These are phyloP conservation scores for Saccostrea glomerata DNA, from an alignment of 1,140 invertebrate species.

Conservation along the genomic window DNA sequence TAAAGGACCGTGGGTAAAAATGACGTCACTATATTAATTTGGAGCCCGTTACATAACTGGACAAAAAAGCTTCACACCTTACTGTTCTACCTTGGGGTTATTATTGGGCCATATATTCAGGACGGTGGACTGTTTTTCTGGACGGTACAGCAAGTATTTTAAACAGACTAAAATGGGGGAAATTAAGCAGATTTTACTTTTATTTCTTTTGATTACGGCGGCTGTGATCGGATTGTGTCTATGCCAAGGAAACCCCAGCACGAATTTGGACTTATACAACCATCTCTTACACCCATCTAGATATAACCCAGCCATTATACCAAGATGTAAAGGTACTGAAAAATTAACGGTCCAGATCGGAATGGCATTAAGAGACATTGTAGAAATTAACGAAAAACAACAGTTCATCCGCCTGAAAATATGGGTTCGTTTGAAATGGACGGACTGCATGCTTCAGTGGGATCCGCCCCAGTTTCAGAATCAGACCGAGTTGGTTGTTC, in stretches of 20 bases:
- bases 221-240: neutral
- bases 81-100: neutral
- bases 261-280: neutral
- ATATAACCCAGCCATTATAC: conserved; percentile 4
- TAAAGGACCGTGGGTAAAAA: too few relatives aligned
- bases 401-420: conserved; percentile 14
- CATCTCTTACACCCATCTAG: neutral
- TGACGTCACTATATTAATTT: too few relatives aligned
- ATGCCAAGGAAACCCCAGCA: neutral
- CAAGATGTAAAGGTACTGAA: neutral
- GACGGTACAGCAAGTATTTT: neutral
- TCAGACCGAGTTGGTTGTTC: conserved; percentile 61
- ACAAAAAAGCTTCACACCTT: neutral
- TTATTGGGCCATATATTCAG: neutral
- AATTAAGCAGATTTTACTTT: neutral
- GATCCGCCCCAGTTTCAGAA: conserved; percentile 60
- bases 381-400: conserved; percentile 16
- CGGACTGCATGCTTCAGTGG: conserved; percentile 67
- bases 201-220: neutral
- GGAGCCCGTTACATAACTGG: too few relatives aligned
- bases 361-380: conserved; percentile 29
- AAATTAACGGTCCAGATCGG: neutral
- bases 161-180: neutral
- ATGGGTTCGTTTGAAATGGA: conserved; percentile 57
- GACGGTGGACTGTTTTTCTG: neutral